Base-by-base conservation (phyloP, 1,140 invertebrate genomes). In the Monomorium pharaonis region DNA sequence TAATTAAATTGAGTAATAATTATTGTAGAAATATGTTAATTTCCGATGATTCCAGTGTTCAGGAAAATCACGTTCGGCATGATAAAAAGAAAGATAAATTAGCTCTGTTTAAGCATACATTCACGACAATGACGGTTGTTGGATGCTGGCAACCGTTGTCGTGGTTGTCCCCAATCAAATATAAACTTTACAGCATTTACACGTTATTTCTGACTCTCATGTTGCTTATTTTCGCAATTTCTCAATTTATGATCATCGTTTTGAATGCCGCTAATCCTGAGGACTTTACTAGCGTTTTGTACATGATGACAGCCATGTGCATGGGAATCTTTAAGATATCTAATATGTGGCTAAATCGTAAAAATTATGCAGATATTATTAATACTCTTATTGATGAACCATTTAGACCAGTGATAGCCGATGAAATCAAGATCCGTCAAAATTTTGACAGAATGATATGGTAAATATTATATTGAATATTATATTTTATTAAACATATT, bases 231-330 rank as follows among this genome's bases (percentile, higher is more conserved):
- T 49, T 72, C 4, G 24, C 58, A 0, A 37, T 85, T n/a, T 37
- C 30, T 3, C 70, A 51, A 72, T 70, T 84, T 51, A 63, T 78
- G 60, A 86, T 67, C 42, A 24, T 76, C 0, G 10, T 60, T 47
- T 10, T 60, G 1, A 78, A 30, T 88, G 83, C 78, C 10, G 18
- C 44, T 0, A 86, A 80, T 47, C 21, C 75, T 7, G 83, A 90
- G 0, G 70, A 87, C 18, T 83, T 92, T 3, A 86, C 88, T 5
- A 86, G 89, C 10, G 90, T 87, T 70, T 56, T 90, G 3, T 91
- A 89, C 16, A 62, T 91, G 10, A 60, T 88, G 9, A 33, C 92
- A 16, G 70, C 89, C 1, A 56, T 90, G 6, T 14, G 42, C 2
- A 69, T 80, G 0, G 51, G 33, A 0, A 86, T 77, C 9, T 69